Percentiles rank a stretch among this genome's conserved stretches.
phyloP scores from a whole-genome alignment of 2,888 invertebrate species.

The Acronicta aceris region DNA sequence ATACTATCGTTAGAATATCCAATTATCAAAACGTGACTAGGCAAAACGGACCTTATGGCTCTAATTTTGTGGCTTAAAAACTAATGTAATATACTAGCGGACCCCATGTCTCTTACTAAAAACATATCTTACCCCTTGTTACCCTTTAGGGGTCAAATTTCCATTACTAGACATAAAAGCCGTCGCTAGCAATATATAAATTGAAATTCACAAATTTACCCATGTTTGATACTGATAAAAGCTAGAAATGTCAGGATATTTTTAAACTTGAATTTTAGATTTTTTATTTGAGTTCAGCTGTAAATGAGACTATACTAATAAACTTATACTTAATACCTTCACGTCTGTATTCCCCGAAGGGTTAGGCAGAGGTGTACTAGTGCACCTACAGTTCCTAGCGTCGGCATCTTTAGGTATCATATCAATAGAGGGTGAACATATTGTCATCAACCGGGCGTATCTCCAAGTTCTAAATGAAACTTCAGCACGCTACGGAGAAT shows the following conservation, averaged over 20 bases:
- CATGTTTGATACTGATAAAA: constrained; percentile 28
- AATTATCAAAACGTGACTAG: constrained; percentile 5
- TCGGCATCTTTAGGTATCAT: too few relatives aligned
- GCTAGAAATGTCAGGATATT: constrained; percentile 25
- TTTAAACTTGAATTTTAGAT: constrained; percentile 15
- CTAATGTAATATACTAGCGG: constrained; percentile 35
- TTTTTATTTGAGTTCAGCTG: too few relatives aligned
- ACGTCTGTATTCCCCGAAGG: too few relatives aligned
- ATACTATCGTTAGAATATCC: constrained; percentile 16
- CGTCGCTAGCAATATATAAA: constrained; percentile 47
- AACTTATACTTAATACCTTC: too few relatives aligned
- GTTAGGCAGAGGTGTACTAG: too few relatives aligned
- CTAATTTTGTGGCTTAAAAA: constrained; percentile 40
- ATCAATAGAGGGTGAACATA: too few relatives aligned
- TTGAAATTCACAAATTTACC: constrained; percentile 47
- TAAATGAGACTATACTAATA: too few relatives aligned
- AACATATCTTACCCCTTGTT: constrained; percentile 53
- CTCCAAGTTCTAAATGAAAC: too few relatives aligned
- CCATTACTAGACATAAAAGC: constrained; percentile 49
- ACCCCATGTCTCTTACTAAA: constrained; percentile 28
- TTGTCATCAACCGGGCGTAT: too few relatives aligned
- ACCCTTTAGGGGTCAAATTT: constrained; percentile 46
- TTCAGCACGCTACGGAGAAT: too few relatives aligned
- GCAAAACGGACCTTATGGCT: constrained; percentile 22
- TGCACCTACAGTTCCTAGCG: too few relatives aligned